Base-by-base conservation (phyloP, 2,797 vertebrate genomes). In the Rhinogobio ventralis region DNA sequence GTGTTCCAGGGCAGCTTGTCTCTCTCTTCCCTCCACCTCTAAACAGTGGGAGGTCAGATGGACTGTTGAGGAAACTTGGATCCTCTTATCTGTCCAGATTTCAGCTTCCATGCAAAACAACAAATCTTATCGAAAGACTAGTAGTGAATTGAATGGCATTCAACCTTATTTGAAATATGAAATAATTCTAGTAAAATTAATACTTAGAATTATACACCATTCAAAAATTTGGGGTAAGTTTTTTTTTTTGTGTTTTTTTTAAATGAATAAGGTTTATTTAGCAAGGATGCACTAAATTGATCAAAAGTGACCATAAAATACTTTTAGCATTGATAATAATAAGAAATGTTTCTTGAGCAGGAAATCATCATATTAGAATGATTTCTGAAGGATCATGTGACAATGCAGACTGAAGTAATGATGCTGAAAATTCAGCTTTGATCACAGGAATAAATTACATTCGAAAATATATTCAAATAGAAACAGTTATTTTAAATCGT, bases 1-100 rank as follows among this genome's bases (percentile, higher is more conserved):
- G 84, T 87, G 88, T 85, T 46, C 57, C 51, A 84, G 75, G 55
- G 53, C 53, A 77, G 62, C 81, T 83, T 83, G 72, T 83, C 33
- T 51, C 62, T 57, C 45, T 83, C 46, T 46, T 68, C 60, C 17
- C 33, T 73, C 19, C 80, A 23, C 5, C 60, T 69, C 39, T 64
- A 42, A 66, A 42, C n/a, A 23, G 73, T 69, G 39, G 71, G 69
- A 73, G 71, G 60, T 83, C 45, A 64, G 69, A 74, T 74, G 71
- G 71, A 75, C 81, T 28, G 81, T 82, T 83, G 78, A 53, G 30
- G 64, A 80, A 80, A 80, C 78, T 68, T 80, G 82, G 73, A 57
- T 68, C 49, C 33, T 69, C 30, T 83, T 51, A 51, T 83, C 30
- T 66, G 33, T 25, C 57, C 72, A 71, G 81, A 74, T 82, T 82